These are phyloP conservation scores for Macropus fuliginosus DNA, from an alignment of 2,797 vertebrate genomes.

Conservation along the genomic window DNA sequence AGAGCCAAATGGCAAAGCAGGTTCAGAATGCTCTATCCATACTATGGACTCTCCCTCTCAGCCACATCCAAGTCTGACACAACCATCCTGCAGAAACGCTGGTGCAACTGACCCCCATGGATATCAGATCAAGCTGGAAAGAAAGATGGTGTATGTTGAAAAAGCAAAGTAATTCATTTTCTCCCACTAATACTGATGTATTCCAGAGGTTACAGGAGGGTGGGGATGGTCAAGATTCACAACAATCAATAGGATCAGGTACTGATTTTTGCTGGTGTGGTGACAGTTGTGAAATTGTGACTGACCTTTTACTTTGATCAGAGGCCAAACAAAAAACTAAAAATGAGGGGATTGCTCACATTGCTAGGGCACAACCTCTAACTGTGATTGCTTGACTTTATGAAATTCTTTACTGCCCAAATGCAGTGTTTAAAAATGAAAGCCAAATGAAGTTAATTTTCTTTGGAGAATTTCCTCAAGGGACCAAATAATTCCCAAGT, in stretches of 20 bases:
- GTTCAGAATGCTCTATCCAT: not conserved
- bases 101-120: not conserved
- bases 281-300: not conserved
- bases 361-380: not conserved
- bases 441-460: not conserved
- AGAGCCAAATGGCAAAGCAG: not conserved
- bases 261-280: not conserved
- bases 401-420: not conserved
- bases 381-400: not conserved
- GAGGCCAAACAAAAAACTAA: not conserved
- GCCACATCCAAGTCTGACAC: not conserved
- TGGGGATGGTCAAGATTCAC: not conserved
- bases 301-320: not conserved
- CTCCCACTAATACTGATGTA: not conserved
- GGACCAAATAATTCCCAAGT: not conserved
- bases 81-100: not conserved
- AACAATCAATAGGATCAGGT: not conserved
- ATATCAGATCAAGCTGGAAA: not conserved
- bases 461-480: not conserved
- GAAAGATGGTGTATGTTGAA: not conserved
- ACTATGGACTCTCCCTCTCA: not conserved
- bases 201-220: not conserved
- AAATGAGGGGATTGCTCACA: not conserved
- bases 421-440: not conserved
- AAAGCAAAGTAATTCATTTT: not conserved